Evolutionary conservation across 1,140 invertebrate genomes (phyloP).

Genomic region (Caerostris extrusa): DNA sequence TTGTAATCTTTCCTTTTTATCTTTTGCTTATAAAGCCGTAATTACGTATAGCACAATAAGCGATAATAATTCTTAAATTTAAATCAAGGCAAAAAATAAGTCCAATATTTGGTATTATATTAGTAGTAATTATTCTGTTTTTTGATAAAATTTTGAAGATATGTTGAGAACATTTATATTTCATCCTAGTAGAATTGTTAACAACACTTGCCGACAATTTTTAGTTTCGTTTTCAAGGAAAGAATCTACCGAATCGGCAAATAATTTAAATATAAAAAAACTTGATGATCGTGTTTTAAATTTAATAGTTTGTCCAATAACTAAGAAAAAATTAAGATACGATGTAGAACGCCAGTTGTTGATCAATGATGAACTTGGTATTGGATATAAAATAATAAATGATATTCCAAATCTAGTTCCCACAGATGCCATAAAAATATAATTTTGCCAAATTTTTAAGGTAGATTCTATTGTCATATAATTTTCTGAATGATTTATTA

Average conservation of each 20-base stretch:
- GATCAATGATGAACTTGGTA: slow-evolving; percentile 67
- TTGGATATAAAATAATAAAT: slow-evolving; percentile 68
- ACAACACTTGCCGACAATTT: background rate
- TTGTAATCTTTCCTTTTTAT: too few species aligned
- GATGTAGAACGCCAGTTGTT: slow-evolving; percentile 51
- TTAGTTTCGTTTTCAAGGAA: background rate
- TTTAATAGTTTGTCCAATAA: slow-evolving; percentile 63
- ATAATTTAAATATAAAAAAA: background rate
- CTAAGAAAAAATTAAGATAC: slow-evolving; percentile 69
- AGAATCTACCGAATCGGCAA: background rate
- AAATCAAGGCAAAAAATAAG: too few species aligned
- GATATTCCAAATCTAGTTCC: slow-evolving; percentile 72
- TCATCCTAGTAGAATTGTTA: background rate
- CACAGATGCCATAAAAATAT: slow-evolving; percentile 65
- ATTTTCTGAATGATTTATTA: too few species aligned
- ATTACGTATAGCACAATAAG: too few species aligned
- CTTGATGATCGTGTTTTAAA: slow-evolving; percentile 16
- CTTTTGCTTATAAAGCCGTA: too few species aligned
- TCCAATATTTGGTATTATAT: too few species aligned
- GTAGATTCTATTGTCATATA: too few species aligned
- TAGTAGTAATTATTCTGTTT: too few species aligned
- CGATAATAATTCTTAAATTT: too few species aligned
- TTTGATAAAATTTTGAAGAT: background rate
- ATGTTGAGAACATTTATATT: background rate
- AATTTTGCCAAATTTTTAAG: background rate